Conservation (phyloP, 2,888 invertebrate genomes). For the Sepioteuthis lessoniana region DNA sequence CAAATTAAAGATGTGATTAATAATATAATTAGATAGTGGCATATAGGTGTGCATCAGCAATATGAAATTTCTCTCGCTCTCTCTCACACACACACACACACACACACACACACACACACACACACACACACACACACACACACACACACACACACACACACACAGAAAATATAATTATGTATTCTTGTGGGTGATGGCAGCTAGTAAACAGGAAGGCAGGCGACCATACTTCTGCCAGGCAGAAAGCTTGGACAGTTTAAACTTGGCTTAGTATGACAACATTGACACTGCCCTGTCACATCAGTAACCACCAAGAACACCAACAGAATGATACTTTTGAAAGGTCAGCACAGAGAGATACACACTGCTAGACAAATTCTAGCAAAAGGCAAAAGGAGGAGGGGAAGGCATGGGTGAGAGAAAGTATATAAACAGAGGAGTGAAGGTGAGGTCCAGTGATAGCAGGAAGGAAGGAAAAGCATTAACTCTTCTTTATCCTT, state of each 20-base stretch:
- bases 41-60: background rate
- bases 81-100: too few species aligned
- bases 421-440: background rate
- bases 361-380: too few species aligned
- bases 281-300: background rate
- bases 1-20: background rate
- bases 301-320: background rate
- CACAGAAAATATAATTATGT: slow-evolving; percentile 14
- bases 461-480: background rate
- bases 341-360: background rate
- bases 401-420: background rate
- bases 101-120: too few species aligned
- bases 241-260: slow-evolving; percentile 21
- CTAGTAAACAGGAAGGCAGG: background rate
- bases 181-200: background rate
- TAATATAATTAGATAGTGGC: background rate
- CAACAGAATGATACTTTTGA: background rate
- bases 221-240: background rate
- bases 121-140: too few species aligned
- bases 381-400: background rate
- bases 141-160: too few species aligned
- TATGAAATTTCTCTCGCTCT: too few species aligned
- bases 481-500: too few species aligned
- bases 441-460: background rate
- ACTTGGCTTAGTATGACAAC: background rate